These are phyloP conservation scores for Emydoidea blandingii DNA, from an alignment of 2,797 vertebrate species.

Conservation along the genomic window DNA sequence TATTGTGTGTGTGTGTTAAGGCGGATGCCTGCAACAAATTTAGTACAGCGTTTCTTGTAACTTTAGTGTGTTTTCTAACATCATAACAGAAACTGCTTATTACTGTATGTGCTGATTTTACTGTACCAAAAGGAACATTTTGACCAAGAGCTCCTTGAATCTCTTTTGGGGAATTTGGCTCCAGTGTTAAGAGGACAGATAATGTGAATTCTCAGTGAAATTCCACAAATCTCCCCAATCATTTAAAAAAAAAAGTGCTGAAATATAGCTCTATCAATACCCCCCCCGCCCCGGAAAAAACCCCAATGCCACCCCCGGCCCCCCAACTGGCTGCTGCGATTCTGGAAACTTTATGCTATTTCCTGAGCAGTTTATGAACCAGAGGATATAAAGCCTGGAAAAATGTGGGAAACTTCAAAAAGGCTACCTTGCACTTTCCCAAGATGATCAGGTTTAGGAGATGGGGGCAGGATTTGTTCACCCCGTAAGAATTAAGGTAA, in stretches of 20 bases:
- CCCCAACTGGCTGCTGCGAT: background rate
- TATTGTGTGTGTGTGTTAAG: background rate
- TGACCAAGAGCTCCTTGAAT: background rate
- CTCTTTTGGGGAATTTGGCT: conserved; percentile 59
- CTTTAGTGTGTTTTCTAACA: background rate
- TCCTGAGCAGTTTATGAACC: background rate
- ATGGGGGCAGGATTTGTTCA: background rate
- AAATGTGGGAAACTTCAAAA: background rate
- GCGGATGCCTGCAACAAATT: background rate
- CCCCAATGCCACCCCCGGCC: accelerated
- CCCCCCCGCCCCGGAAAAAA: accelerated
- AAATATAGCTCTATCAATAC: background rate
- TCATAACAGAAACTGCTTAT: conserved; percentile 60
- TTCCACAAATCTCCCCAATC: background rate
- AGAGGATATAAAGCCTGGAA: background rate
- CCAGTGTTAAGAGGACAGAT: background rate
- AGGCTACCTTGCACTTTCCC: background rate
- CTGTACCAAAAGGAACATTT: conserved; percentile 11
- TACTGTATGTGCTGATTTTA: conserved; percentile 30
- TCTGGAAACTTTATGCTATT: background rate
- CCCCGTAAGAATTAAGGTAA: background rate
- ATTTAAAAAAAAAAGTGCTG: background rate
- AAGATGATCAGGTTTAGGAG: no score
- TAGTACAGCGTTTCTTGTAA: background rate
- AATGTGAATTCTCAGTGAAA: conserved; percentile 51